These are phyloP conservation scores for Cacoxenus indagator DNA, from an alignment of 2,888 invertebrate genomes.

Conservation along the genomic window DNA sequence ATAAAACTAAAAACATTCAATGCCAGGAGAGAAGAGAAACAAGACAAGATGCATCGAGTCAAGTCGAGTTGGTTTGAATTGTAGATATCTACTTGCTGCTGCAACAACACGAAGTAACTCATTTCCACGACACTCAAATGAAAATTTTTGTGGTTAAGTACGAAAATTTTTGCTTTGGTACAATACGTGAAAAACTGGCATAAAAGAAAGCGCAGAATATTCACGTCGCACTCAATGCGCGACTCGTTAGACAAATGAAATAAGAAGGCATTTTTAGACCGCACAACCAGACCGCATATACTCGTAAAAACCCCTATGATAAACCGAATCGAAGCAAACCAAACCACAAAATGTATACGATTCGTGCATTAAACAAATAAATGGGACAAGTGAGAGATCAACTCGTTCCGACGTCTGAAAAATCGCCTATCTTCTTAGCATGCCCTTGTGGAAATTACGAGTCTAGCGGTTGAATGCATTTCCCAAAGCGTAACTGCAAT, in stretches of 20 bases:
- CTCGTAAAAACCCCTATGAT: background rate
- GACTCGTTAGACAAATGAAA: background rate
- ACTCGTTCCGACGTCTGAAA: too few relatives aligned
- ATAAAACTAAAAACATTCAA: conserved; percentile 36
- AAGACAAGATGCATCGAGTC: background rate
- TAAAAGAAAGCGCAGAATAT: conserved; percentile 11
- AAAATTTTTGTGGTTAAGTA: conserved; percentile 64
- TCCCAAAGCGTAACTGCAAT: conserved; percentile 31
- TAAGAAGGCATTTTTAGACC: background rate
- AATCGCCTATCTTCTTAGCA: too few relatives aligned
- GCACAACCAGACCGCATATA: background rate
- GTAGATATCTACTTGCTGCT: background rate
- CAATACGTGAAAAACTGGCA: conserved; percentile 26
- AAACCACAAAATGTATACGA: conserved; percentile 37
- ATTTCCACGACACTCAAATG: conserved; percentile 64
- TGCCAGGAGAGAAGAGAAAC: background rate
- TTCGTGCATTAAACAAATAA: conserved; percentile 64
- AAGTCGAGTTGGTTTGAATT: too few relatives aligned
- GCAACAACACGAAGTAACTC: conserved; percentile 45
- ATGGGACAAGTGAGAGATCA: conserved; percentile 57
- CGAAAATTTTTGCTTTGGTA: conserved; percentile 50
- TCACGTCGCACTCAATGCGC: background rate
- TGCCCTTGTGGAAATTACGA: too few relatives aligned
- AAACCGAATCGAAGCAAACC: background rate
- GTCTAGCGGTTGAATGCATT: background rate